phyloP scores from a whole-genome alignment of 2,888 invertebrate genomes.

The Tachina fera region DNA sequence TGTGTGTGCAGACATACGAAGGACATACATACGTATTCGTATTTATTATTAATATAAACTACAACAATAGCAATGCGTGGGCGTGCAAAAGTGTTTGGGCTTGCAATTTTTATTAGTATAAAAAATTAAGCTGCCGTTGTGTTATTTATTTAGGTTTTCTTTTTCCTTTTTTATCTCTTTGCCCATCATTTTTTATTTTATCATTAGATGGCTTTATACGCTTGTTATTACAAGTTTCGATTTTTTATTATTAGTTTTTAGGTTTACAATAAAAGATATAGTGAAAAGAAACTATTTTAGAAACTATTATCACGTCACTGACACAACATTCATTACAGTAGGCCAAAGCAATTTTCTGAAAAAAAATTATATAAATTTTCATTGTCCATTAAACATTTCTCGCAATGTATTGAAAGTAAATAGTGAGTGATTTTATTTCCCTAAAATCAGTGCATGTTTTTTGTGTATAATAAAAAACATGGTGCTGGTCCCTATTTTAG shows the following conservation, averaged over 20 bases:
- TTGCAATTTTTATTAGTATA: conserved; percentile 38
- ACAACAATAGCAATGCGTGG: conserved; percentile 21
- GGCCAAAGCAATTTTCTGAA: no score
- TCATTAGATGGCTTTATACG: background rate
- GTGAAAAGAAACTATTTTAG: no score
- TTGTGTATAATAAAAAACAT: no score
- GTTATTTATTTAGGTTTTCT: conserved; percentile 14
- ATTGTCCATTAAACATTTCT: no score
- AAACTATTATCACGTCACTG: no score
- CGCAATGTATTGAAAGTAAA: no score
- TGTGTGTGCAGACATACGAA: background rate
- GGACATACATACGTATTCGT: no score
- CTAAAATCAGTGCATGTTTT: no score
- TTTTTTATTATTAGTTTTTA: background rate
- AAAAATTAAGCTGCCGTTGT: conserved; percentile 42
- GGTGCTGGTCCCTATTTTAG: no score
- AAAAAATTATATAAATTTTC: no score
- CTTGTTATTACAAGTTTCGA: background rate
- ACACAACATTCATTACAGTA: no score
- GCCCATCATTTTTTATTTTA: background rate
- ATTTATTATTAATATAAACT: conserved; percentile 38
- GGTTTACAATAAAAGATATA: background rate
- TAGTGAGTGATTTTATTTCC: no score
- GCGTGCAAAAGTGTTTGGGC: background rate
- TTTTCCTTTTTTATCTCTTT: background rate